Conservation (phyloP, 2,888 invertebrate species). For the Lasioglossum malachurum region DNA sequence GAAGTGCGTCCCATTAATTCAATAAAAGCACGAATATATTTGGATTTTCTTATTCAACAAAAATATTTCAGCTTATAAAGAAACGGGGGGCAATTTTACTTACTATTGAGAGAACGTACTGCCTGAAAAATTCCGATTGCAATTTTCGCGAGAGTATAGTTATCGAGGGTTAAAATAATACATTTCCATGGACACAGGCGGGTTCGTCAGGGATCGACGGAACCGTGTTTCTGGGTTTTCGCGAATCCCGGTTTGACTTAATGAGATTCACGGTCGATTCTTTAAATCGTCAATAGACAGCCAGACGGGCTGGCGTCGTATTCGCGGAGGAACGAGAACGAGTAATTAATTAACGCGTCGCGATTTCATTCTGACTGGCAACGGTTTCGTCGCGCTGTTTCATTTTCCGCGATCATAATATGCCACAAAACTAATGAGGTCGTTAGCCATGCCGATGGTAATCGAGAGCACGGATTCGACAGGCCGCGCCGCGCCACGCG, state of each 20-base stretch:
- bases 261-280: conserved; percentile 43
- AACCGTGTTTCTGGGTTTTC: conserved; percentile 10
- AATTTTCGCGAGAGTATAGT: neutral
- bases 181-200: neutral
- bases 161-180: neutral
- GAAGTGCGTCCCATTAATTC: too few relatives aligned
- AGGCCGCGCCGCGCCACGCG: neutral
- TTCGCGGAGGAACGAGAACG: conserved; percentile 10
- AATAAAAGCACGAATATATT: too few relatives aligned
- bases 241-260: conserved; percentile 13
- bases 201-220: conserved; percentile 25
- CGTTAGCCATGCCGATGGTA: conserved; percentile 61
- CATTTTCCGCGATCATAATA: conserved; percentile 38
- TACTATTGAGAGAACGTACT: too few relatives aligned
- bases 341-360: conserved; percentile 69
- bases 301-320: neutral
- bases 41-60: too few relatives aligned
- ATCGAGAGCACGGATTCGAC: conserved; percentile 20
- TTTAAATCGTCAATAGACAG: conserved; percentile 48
- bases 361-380: conserved; percentile 49
- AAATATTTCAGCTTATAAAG: too few relatives aligned
- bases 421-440: conserved; percentile 68
- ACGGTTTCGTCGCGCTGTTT: conserved; percentile 14
- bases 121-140: neutral
- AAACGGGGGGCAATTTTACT: too few relatives aligned